These are phyloP conservation scores for Sialis lutaria DNA, from an alignment of 2,888 invertebrate genomes.

Conservation along the genomic window DNA sequence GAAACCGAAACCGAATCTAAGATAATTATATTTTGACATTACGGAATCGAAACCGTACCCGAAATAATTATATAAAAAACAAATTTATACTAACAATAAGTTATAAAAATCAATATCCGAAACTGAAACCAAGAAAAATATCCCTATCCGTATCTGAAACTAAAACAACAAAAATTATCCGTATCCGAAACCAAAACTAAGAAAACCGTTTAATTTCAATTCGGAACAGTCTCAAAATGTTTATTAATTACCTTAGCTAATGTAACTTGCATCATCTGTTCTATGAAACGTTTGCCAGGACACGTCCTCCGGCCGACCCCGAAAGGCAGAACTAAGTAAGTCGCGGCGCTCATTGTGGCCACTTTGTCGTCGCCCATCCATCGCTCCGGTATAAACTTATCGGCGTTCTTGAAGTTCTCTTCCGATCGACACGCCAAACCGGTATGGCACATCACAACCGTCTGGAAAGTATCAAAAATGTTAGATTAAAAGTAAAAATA, in stretches of 20 bases:
- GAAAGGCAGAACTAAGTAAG: slow-evolving; percentile 57
- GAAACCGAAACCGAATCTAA: not conserved
- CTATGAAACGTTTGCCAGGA: slow-evolving; percentile 71
- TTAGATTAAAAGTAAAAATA: not conserved
- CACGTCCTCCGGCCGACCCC: slow-evolving; percentile 67
- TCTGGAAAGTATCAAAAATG: slow-evolving; percentile 27
- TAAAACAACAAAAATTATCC: too few relatives aligned
- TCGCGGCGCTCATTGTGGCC: slow-evolving; percentile 28
- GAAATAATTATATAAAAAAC: too few relatives aligned
- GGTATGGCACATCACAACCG: slow-evolving; percentile 64
- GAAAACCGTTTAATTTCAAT: too few relatives aligned
- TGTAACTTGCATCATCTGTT: slow-evolving; percentile 54
- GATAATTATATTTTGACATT: too few relatives aligned
- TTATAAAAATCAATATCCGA: too few relatives aligned
- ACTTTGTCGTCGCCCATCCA: slow-evolving; percentile 39
- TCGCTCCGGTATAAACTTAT: slow-evolving; percentile 56
- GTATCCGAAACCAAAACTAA: too few relatives aligned
- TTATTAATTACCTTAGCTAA: slow-evolving; percentile 43
- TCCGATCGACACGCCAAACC: slow-evolving; percentile 65
- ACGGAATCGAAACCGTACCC: too few relatives aligned
- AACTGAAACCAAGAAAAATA: too few relatives aligned
- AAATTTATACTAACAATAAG: too few relatives aligned
- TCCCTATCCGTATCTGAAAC: too few relatives aligned
- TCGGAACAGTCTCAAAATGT: not conserved
- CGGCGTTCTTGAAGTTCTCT: slow-evolving; percentile 53